A percentile compares a stretch with the other conserved stretches of the same genome.
Evolutionary conservation across 2,113 vertebrate species (phyloP).

Genomic region (Paralichthys olivaceus): DNA sequence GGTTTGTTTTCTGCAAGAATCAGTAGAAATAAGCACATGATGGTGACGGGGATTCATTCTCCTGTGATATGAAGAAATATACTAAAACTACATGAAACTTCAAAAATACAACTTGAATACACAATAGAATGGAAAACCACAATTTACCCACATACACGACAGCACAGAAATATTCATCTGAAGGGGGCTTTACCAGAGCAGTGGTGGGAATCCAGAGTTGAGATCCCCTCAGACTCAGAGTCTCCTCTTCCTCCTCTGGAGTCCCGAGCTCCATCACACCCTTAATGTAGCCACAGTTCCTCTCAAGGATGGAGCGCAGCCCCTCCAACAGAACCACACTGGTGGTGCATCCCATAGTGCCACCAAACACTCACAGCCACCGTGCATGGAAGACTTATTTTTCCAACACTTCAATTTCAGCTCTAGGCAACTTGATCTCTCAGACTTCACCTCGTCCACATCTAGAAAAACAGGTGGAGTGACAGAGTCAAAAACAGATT

Average conservation of each 20-base stretch:
- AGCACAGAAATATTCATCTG: not conserved
- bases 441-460: conserved; percentile 7
- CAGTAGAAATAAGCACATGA: too few species aligned
- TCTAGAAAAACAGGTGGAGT: conserved; percentile 2
- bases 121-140: not conserved
- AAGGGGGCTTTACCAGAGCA: conserved; percentile 64
- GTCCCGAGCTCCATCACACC: conserved; percentile 85
- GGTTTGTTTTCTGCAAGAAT: too few species aligned
- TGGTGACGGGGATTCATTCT: too few species aligned
- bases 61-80: too few species aligned
- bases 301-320: conserved; percentile 90
- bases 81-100: not conserved
- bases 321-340: conserved; percentile 92
- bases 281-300: conserved; percentile 92
- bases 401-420: not conserved
- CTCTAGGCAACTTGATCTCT: conserved; percentile 6
- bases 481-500: not conserved
- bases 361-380: conserved; percentile 30
- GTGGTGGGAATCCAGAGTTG: conserved; percentile 60
- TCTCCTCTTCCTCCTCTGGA: conserved; percentile 83
- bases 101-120: not conserved
- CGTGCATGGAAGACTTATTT: conserved; percentile 16
- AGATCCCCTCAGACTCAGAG: conserved; percentile 56
- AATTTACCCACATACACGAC: not conserved
- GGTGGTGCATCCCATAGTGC: conserved; percentile 93